Conservation (phyloP, 2,797 vertebrate species). For the Falco columbarius region DNA sequence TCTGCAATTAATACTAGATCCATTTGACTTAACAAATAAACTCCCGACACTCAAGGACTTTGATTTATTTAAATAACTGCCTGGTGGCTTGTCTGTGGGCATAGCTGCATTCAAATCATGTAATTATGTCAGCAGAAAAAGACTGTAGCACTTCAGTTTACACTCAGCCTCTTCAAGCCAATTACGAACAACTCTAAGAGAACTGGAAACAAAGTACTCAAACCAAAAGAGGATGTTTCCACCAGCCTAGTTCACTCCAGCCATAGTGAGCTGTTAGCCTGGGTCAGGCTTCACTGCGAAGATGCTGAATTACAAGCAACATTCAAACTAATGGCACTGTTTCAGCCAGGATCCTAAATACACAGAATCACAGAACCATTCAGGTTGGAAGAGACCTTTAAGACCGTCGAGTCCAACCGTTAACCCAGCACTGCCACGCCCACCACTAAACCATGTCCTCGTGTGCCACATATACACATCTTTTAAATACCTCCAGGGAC, state of each 20-base stretch:
- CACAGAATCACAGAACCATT: too few relatives aligned
- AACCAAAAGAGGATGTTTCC: neutral
- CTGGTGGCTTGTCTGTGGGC: neutral
- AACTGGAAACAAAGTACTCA: neutral
- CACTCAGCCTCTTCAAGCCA: neutral
- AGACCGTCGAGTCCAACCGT: too few relatives aligned
- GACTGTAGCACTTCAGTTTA: neutral
- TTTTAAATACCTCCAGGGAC: too few relatives aligned
- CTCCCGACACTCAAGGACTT: neutral
- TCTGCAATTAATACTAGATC: neutral
- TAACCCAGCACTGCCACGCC: too few relatives aligned
- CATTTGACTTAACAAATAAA: neutral
- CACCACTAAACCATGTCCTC: too few relatives aligned
- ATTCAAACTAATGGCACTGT: neutral
- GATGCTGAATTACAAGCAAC: neutral
- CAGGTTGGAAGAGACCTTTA: too few relatives aligned
- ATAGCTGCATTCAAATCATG: neutral
- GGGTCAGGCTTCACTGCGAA: neutral
- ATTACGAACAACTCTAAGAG: neutral
- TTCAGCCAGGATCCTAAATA: neutral
- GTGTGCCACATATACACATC: too few relatives aligned
- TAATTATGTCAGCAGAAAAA: neutral
- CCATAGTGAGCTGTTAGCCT: rapidly evolving
- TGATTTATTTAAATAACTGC: neutral
- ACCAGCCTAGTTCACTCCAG: neutral